A percentile compares a stretch with the other conserved stretches of the same genome.
Evolutionary conservation across 2,888 invertebrate species (phyloP).

Genomic region (Corbicula japonica): DNA sequence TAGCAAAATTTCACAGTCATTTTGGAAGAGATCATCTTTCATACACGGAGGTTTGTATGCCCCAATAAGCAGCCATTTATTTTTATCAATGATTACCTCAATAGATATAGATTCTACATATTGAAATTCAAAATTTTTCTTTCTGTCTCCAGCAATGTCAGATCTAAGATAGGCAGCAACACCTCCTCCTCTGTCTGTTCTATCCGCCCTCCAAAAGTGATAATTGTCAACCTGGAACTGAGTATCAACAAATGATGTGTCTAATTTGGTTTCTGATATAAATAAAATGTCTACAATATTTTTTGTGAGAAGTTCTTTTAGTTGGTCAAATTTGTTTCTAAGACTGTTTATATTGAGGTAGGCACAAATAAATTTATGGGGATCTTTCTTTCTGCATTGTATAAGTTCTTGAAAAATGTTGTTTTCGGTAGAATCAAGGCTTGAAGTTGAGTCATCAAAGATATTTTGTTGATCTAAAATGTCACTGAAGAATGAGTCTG

Average conservation of each 20-base stretch:
- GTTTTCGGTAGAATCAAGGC: neutral
- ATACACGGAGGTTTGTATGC: constrained; percentile 37
- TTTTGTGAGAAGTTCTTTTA: constrained; percentile 21
- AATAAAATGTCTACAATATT: constrained; percentile 30
- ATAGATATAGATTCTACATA: constrained; percentile 21
- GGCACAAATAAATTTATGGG: constrained; percentile 11
- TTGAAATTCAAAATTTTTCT: constrained; percentile 15
- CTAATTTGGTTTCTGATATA: constrained; percentile 47
- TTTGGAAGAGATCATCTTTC: constrained; percentile 6
- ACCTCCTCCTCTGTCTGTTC: constrained; percentile 33
- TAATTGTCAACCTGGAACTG: constrained; percentile 34
- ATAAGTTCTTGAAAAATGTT: constrained; percentile 1
- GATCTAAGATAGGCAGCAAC: constrained; percentile 26
- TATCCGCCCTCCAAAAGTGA: constrained; percentile 29
- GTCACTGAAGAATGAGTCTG: neutral
- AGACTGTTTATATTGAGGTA: constrained; percentile 36
- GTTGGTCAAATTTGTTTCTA: constrained; percentile 16
- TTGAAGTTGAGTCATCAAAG: neutral
- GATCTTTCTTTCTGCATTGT: neutral
- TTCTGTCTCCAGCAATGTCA: constrained; percentile 35
- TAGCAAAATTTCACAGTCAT: constrained; percentile 4
- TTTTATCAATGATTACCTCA: constrained; percentile 17
- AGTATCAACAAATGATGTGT: constrained; percentile 41
- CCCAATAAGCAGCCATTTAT: constrained; percentile 34
- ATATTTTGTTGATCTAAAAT: neutral